Conservation (phyloP, 2,888 invertebrate species). For the Drosophila anomelani region DNA sequence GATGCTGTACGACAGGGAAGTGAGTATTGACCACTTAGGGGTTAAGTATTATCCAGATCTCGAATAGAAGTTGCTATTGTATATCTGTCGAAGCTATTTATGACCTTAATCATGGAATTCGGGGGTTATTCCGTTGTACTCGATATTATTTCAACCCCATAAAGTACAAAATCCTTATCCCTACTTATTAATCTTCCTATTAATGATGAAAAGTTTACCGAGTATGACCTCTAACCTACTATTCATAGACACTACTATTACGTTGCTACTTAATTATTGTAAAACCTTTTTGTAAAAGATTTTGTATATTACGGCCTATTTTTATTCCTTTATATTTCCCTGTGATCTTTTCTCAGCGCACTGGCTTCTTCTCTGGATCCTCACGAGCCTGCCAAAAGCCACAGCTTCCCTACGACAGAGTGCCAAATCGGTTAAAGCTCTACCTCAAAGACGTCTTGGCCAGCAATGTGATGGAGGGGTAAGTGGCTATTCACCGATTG, state of each 20-base stretch:
- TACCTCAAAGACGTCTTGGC: slow-evolving; percentile 88
- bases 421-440: slow-evolving; percentile 87
- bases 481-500: slow-evolving; percentile 17
- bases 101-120: too few relatives aligned
- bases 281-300: background rate
- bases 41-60: background rate
- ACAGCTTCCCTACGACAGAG: slow-evolving; percentile 85
- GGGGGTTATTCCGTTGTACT: background rate
- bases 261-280: background rate
- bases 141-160: background rate
- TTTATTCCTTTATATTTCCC: background rate
- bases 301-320: background rate
- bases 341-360: slow-evolving; percentile 82
- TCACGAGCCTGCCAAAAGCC: slow-evolving; percentile 85
- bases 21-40: slow-evolving; percentile 30
- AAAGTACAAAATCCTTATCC: background rate
- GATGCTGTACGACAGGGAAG: slow-evolving; percentile 81
- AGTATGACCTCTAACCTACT: background rate
- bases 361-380: slow-evolving; percentile 86
- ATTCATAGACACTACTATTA: too few relatives aligned
- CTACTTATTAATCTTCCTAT: background rate
- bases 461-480: slow-evolving; percentile 85
- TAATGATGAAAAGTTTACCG: background rate
- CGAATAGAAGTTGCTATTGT: background rate
- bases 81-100: background rate